These are phyloP conservation scores for Xenopus borealis DNA, from an alignment of 2,113 vertebrate genomes.

Conservation along the genomic window DNA sequence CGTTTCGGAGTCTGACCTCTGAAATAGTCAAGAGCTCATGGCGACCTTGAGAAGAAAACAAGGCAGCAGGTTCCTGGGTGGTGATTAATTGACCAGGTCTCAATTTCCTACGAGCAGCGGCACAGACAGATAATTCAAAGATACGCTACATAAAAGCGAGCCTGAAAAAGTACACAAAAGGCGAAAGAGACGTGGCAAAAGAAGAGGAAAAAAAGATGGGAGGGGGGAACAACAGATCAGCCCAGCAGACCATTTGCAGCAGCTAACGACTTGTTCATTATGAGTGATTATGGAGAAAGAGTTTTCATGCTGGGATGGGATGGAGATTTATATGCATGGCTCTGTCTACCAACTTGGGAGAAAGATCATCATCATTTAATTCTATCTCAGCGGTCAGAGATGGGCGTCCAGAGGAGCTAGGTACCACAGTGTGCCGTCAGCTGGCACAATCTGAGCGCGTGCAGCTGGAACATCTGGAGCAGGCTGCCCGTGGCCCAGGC, in stretches of 20 bases:
- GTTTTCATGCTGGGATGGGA: conserved; percentile 99
- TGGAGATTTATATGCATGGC: conserved; percentile 99
- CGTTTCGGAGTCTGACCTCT: conserved; percentile 28
- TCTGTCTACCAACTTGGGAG: conserved; percentile 99
- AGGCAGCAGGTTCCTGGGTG: conserved; percentile 37
- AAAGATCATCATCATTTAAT: conserved; percentile 99
- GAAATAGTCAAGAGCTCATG: conserved; percentile 35
- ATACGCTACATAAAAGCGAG: conserved; percentile 81
- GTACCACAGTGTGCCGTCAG: conserved; percentile 98
- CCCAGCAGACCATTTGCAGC: conserved; percentile 92
- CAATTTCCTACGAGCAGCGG: conserved; percentile 34
- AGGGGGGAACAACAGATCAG: conserved; percentile 54
- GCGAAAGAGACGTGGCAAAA: conserved; percentile 57
- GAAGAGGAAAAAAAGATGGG: not conserved
- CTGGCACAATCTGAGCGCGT: conserved; percentile 92
- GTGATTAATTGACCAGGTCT: conserved; percentile 46
- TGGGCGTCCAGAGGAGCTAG: conserved; percentile 98
- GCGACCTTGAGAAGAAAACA: conserved; percentile 35
- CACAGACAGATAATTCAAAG: conserved; percentile 43
- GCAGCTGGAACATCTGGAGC: conserved; percentile 98
- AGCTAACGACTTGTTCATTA: conserved; percentile 99
- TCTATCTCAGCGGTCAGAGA: conserved; percentile 98
- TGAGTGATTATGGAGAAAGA: conserved; percentile 99
- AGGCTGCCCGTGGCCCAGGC: conserved; percentile 84
- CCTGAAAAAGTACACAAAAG: conserved; percentile 91